Base-by-base conservation (phyloP, 1,140 invertebrate genomes). In the Formica selysi region DNA sequence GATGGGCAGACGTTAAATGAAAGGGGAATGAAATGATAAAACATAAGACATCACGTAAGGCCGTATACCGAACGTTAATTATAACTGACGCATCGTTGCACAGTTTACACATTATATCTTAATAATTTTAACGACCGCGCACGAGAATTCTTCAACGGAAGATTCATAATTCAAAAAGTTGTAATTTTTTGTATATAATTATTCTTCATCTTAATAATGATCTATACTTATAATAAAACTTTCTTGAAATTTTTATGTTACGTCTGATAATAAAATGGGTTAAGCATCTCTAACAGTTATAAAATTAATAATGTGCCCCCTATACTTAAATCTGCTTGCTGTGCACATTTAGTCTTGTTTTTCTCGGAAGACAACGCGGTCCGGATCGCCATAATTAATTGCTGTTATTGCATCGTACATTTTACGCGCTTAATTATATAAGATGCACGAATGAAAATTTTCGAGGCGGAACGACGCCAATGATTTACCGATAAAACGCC, bases 401-500 rank as follows among this genome's bases (percentile, higher is more conserved):
- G 76, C 62, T 51, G 62, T 79, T 79, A 79, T 79, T 64, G n/a
- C 48, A 36, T 13, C 36, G 65, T 57, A 38, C 65, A 41, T 71
- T 81, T 51, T 29, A 54, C 16, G 48, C 65, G 78, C 65, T 81
- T 71, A 71, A 81, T 81, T 81, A 71, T 51, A 26, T 59, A 81
- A 71, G 68, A 71, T 38, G 65, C 44, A 29, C 78, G 44, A 81
- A 59, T 65, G 48, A 81, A 79, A 81, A 71, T 81, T 81, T 81
- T 71, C 67, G 78, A 81, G 78, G 65, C 78, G 36, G 51, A 81
- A 71, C 78, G 65, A 36, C 78, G 65, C 65, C 78, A 57, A 71
- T 81, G 78, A 81, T 57, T 81, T 67, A 81, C 65, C 78, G 78
- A 67, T 67, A 71, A 81, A 57, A 81, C 65, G 78, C 64, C n/a